A percentile compares a stretch with the other conserved stretches of the same genome.
These are phyloP conservation scores for Phalacrocorax brasilianus DNA, from an alignment of 2,113 vertebrate genomes.

Conservation along the genomic window DNA sequence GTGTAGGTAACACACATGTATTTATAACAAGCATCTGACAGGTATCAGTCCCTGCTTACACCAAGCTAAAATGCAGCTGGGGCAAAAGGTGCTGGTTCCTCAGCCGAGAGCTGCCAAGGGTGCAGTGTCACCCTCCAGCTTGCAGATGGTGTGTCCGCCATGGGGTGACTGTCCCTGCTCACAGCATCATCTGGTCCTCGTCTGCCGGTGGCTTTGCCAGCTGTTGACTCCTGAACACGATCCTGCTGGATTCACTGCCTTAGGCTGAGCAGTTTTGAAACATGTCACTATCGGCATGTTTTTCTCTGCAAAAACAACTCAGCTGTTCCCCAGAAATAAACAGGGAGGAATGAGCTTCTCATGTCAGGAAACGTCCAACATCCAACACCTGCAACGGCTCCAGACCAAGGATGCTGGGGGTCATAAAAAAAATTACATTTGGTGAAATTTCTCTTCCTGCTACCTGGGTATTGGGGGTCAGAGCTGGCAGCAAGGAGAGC, in stretches of 20 bases:
- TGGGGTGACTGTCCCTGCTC: fast-evolving
- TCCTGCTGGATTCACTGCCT: neutral
- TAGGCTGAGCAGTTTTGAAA: neutral
- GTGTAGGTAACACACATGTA: fast-evolving
- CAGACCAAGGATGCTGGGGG: neutral
- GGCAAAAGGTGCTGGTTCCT: neutral
- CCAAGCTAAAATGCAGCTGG: neutral
- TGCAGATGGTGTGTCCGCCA: fast-evolving
- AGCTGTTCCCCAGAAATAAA: fast-evolving
- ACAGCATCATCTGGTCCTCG: fast-evolving
- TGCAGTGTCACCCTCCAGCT: fast-evolving
- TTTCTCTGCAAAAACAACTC: neutral
- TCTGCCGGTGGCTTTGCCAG: neutral
- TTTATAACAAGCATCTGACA: neutral
- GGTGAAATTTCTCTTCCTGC: neutral
- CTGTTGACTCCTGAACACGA: neutral
- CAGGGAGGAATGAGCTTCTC: neutral
- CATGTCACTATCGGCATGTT: fast-evolving
- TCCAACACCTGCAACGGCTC: neutral
- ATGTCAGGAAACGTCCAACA: neutral
- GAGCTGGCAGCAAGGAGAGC: neutral
- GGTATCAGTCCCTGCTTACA: neutral
- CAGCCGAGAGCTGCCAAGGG: neutral
- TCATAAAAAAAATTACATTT: neutral
- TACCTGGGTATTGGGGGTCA: neutral